Evolutionary conservation across 2,888 invertebrate species (phyloP).

Genomic region (Drosophila siamana): DNA sequence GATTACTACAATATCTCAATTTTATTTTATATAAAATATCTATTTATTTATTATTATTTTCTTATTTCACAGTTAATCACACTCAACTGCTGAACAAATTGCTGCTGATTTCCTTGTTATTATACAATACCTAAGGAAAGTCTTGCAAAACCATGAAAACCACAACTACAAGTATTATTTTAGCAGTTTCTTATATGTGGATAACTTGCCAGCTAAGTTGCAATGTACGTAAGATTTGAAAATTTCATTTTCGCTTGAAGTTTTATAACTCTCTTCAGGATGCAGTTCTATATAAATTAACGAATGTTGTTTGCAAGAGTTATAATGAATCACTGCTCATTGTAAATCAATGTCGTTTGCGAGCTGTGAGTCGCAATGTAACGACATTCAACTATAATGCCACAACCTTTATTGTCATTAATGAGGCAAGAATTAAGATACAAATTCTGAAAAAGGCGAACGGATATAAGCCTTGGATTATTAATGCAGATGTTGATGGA

Average conservation of each 20-base stretch:
- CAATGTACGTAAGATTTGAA: neutral
- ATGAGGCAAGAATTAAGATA: neutral
- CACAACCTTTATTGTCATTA: conserved; percentile 15
- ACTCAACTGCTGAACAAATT: too few relatives aligned
- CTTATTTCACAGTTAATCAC: too few relatives aligned
- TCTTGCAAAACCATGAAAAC: neutral
- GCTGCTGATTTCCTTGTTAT: too few relatives aligned
- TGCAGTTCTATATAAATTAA: conserved; percentile 39
- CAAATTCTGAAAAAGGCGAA: conserved; percentile 28
- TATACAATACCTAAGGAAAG: too few relatives aligned
- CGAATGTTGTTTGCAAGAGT: conserved; percentile 42
- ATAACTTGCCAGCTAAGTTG: neutral
- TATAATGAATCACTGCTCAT: conserved; percentile 42
- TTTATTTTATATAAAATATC: too few relatives aligned
- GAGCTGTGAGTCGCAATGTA: conserved; percentile 32
- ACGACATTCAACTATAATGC: conserved; percentile 31
- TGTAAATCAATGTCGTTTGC: conserved; percentile 39
- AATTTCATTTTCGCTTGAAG: neutral
- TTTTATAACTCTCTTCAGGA: conserved; percentile 14
- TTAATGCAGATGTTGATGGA: conserved; percentile 14
- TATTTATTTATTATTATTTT: too few relatives aligned
- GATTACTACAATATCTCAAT: too few relatives aligned
- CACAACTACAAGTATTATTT: neutral
- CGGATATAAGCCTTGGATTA: conserved; percentile 34
- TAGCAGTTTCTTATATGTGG: neutral